A percentile compares a stretch with the other conserved stretches of the same genome.
Evolutionary conservation across 2,888 invertebrate species (phyloP).

Genomic region (Leucophenga montana): DNA sequence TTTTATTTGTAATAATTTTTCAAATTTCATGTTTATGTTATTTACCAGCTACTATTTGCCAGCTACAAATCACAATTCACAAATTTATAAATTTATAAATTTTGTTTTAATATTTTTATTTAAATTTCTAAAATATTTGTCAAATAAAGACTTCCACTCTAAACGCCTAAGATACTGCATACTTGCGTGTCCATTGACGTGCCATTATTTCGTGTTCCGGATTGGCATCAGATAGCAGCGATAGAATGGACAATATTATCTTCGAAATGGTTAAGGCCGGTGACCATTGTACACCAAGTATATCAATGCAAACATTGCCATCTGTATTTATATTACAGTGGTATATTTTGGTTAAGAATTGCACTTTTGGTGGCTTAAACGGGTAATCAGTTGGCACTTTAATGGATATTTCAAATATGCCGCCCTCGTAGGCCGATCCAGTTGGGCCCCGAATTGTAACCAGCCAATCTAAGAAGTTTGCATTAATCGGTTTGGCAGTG

Average conservation of each 20-base stretch:
- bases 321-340: conserved; percentile 43
- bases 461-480: conserved; percentile 39
- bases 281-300: conserved; percentile 35
- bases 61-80: no score
- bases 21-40: no score
- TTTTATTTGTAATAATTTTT: no score
- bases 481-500: conserved; percentile 27
- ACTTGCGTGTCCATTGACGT: conserved; percentile 54
- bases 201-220: conserved; percentile 56
- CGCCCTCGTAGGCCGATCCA: conserved; percentile 36
- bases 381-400: conserved; percentile 35
- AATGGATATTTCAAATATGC: conserved; percentile 28
- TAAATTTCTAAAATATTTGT: no score
- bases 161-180: conserved; percentile 31
- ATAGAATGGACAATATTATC: conserved; percentile 29
- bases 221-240: conserved; percentile 32
- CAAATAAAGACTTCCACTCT: no score
- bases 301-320: conserved; percentile 45
- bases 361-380: conserved; percentile 32
- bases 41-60: no score
- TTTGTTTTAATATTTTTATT: no score
- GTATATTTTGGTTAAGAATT: conserved; percentile 40
- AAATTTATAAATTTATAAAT: no score
- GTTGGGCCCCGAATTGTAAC: conserved; percentile 26
- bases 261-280: conserved; percentile 5